Conservation (phyloP, 2,797 vertebrate species). For the Sebastes goodei region DNA sequence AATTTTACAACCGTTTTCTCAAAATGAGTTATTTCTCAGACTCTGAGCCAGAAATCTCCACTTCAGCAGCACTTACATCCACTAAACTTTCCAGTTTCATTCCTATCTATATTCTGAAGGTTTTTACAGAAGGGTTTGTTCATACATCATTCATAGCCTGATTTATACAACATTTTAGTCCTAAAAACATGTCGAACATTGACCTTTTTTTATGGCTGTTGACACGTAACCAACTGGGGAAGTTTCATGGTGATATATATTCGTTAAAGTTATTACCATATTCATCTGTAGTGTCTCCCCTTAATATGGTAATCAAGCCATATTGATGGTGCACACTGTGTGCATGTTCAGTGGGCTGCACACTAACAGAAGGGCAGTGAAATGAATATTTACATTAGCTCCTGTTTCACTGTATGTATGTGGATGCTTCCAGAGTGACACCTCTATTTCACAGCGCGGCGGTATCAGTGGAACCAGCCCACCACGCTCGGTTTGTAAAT, state of each 20-base stretch:
- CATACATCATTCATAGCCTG: no score
- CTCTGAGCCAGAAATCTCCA: no score
- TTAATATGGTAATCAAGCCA: neutral
- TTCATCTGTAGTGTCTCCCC: no score
- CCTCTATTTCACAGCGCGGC: neutral
- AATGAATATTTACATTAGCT: neutral
- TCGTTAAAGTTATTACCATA: neutral
- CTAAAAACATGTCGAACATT: rapidly evolving
- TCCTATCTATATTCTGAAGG: no score
- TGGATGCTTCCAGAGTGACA: neutral
- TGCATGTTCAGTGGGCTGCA: neutral
- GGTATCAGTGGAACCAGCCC: conserved; percentile 36
- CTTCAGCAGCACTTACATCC: no score
- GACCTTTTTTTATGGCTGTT: no score
- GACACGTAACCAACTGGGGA: no score
- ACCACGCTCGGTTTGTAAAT: conserved; percentile 56
- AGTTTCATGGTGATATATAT: neutral
- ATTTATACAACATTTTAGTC: no score
- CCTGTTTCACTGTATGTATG: neutral
- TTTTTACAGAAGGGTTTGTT: no score
- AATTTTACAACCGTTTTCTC: no score
- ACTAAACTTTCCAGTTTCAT: no score
- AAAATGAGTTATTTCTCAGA: no score
- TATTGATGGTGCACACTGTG: neutral
- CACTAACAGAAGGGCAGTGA: neutral